Base-by-base conservation (phyloP, 2,113 vertebrate genomes). In the Callionymus lyra region DNA sequence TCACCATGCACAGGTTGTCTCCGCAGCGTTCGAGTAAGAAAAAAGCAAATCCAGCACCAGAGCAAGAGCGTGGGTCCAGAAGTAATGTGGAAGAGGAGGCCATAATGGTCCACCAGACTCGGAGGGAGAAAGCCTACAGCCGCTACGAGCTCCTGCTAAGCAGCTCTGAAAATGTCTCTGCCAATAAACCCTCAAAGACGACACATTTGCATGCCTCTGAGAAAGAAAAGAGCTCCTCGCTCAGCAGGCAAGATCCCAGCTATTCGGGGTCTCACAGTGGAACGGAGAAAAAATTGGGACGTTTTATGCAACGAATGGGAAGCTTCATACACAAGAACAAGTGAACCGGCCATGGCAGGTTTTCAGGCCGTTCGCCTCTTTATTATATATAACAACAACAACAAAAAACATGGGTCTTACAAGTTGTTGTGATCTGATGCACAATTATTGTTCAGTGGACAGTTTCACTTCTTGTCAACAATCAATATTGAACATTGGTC, bases 231-330 rank as follows among this genome's bases (percentile, higher is more conserved):
- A 85, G 87, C 34, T n/a, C n/a, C n/a, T n/a, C n/a, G n/a, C n/a
- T n/a, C n/a, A n/a, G n/a, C n/a, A n/a, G n/a, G n/a, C n/a, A n/a
- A n/a, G 83, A 80, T 46, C 35, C 80, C 63, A 38, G 59, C 6
- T 53, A 71, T 27, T 42, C 63, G 5, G 27, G 27, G 16, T 79
- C 80, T 34, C 85, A 76, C 43, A 74, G 83, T 3, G 63, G 77
- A 45, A 69, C 79, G 40, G 91, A 93, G 60, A 94, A 91, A 43
- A 91, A 87, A 57, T 79, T 96, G 60, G 88, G 88, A 19, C 83
- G 85, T 15, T 88, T 96, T 74, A 90, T 96, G 86, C 92, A 96
- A 46, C 87, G 86, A 36, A 57, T 85, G 1, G 91, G 90, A 31
- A 89, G 82, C 55, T 79, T 96, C 2, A 86, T 92, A 9, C 56